These are phyloP conservation scores for Nanorana parkeri DNA, from an alignment of 2,113 vertebrate species.

Conservation along the genomic window DNA sequence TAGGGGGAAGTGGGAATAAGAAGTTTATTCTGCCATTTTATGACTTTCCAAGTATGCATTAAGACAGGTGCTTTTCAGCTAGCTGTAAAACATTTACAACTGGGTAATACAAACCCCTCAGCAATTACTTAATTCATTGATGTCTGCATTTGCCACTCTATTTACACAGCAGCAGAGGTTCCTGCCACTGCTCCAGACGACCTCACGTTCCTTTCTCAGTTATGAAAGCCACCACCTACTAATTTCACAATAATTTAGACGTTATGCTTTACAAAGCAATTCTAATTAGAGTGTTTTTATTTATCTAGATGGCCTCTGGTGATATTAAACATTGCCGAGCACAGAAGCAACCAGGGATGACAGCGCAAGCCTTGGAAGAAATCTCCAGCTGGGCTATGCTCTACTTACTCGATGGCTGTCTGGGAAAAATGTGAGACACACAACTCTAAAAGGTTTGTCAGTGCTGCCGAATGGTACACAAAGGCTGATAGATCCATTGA, in stretches of 20 bases:
- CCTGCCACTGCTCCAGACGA: background rate
- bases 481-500: no score
- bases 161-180: background rate
- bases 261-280: conserved; percentile 40
- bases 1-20: no score
- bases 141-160: background rate
- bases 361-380: conserved; percentile 19
- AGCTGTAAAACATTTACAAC: background rate
- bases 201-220: background rate
- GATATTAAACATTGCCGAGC: conserved; percentile 8
- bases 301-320: background rate
- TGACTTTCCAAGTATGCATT: no score
- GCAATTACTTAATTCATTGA: conserved; percentile 9
- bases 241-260: conserved; percentile 31
- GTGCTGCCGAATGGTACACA: background rate
- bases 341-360: conserved; percentile 45
- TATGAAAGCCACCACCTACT: conserved; percentile 5
- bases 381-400: conserved; percentile 29
- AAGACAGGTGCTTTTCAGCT: background rate
- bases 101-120: background rate
- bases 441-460: conserved; percentile 1
- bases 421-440: background rate
- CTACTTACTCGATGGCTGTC: conserved; percentile 42
- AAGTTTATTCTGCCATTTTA: no score
- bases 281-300: conserved; percentile 40